Conservation (phyloP, 2,797 vertebrate genomes). For the Enteromius argenteus region DNA sequence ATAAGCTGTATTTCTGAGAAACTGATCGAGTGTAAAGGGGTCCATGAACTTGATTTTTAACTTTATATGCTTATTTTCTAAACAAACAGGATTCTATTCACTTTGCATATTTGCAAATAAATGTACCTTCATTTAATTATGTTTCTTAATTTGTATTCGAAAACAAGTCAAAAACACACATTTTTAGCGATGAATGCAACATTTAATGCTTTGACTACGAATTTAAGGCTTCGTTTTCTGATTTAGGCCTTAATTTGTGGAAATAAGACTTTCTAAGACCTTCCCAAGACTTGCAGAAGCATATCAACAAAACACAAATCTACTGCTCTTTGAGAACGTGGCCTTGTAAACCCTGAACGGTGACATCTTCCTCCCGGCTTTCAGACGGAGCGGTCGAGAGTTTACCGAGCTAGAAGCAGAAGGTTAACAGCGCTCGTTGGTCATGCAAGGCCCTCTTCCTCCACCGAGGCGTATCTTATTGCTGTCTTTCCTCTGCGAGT, state of each 20-base stretch:
- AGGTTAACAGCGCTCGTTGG: conserved; percentile 18
- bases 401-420: conserved; percentile 1
- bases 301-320: neutral
- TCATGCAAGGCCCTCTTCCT: conserved; percentile 41
- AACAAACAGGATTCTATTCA: neutral
- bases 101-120: neutral
- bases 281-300: neutral
- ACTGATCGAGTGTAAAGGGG: neutral
- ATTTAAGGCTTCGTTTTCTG: neutral
- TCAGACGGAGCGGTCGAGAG: neutral
- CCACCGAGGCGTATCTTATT: conserved; percentile 44
- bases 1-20: neutral
- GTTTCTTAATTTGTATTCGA: too few species aligned
- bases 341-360: neutral
- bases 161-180: too few species aligned
- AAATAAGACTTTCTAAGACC: neutral
- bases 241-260: neutral
- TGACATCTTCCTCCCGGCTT: conserved; percentile 8
- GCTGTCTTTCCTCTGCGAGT: conserved; percentile 38
- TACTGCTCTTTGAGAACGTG: neutral
- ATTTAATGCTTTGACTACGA: neutral
- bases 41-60: neutral
- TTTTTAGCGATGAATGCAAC: neutral
- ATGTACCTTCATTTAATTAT: neutral
- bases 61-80: too few species aligned